Evolutionary conservation across 2,797 vertebrate genomes (phyloP).

Genomic region (Halcyon leucocephala): DNA sequence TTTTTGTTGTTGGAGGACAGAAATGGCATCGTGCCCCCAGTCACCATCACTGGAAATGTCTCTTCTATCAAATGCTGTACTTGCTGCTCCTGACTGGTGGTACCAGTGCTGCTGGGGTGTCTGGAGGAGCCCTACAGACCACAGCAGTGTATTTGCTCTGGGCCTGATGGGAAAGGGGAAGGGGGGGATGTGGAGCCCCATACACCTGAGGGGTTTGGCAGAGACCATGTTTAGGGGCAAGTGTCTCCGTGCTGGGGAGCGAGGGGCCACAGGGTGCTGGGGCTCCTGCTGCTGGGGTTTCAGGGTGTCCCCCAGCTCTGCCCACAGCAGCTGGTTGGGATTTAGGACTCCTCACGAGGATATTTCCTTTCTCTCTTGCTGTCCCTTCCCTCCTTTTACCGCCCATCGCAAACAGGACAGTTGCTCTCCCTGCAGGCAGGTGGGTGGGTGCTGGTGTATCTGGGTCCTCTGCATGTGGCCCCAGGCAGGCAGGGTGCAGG

Average conservation of each 20-base stretch:
- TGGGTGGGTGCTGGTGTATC: background rate
- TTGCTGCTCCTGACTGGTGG: rapidly evolving
- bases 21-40: background rate
- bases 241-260: rapidly evolving
- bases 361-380: background rate
- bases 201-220: rapidly evolving
- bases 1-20: background rate
- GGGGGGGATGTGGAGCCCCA: rapidly evolving
- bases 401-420: background rate
- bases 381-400: background rate
- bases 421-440: background rate
- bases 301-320: background rate
- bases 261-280: background rate
- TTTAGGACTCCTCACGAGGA: rapidly evolving
- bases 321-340: background rate
- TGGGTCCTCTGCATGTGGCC: rapidly evolving
- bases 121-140: background rate
- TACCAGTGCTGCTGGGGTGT: background rate
- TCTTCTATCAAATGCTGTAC: background rate
- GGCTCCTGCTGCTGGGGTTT: background rate
- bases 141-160: background rate
- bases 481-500: background rate
- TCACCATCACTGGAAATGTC: background rate
- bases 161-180: background rate
- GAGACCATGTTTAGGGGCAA: background rate